Evolutionary conservation across 2,797 vertebrate genomes (phyloP), one percentile per base, ranked within the genome.

Genomic region (Podarcis siculus): DNA sequence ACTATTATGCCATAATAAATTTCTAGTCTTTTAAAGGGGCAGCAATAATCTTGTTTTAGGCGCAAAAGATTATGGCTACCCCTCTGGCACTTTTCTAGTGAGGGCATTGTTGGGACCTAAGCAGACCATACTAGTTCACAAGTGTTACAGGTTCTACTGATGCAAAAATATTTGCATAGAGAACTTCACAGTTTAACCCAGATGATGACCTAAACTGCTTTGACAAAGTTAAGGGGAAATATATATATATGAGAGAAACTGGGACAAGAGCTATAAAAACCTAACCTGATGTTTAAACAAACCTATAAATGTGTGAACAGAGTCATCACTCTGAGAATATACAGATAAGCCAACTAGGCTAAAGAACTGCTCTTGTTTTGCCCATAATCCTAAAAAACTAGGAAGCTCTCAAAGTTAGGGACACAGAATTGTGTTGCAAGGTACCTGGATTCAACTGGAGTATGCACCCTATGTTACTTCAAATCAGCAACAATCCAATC

Each of bases 231-330:
- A 76, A 39, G 35, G 8, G 10, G 12, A 61, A 15, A 35, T 7
- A 83, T 13, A 49, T 49, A 49, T 49, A 49, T 49, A 8, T 45
- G 42, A 45, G 12, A 49, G 49, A 49, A 95, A 93, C 90, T 92
- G 92, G 90, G 91, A 94, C 93, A 95, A 95, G 93, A 94, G 90
- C 93, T 95, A 92, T 95, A 58, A 84, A 92, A 94, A 96, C 91
- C 92, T 95, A 95, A 95, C 92, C 92, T 89, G 92, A 95, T 94
- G 94, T 92, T 91, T 94, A 92, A 64, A n/a, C 92, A 93, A 90
- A 89, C 92, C 93, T 95, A 91, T 94, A 94, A 95, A 95, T 93
- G 88, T 92, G 89, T 93, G 92, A 93, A 95, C 93, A 94, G 91
- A 95, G 93, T 92, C 92, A 95, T 94, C 89, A 94, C 89, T 94